phyloP scores from a whole-genome alignment of 2,797 vertebrate genomes.

The Pseudomugil gertrudae region DNA sequence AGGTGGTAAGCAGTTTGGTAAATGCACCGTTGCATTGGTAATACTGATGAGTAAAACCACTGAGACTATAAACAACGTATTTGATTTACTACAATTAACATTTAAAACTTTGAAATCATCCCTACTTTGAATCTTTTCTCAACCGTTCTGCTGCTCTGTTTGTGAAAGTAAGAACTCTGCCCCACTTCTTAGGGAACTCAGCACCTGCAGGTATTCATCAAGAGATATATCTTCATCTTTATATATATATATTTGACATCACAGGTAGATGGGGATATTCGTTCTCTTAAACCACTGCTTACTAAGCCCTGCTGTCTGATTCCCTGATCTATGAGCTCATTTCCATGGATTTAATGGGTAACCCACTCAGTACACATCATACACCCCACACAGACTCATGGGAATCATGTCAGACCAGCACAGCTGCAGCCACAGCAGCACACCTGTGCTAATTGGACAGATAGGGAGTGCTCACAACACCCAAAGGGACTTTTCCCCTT shows the following conservation, averaged over 20 bases:
- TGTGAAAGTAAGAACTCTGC: neutral
- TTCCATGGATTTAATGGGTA: conserved; percentile 16
- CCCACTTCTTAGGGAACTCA: neutral
- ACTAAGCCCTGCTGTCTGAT: conserved; percentile 33
- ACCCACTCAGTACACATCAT: conserved; percentile 10
- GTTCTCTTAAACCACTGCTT: conserved; percentile 11
- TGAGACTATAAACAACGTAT: neutral
- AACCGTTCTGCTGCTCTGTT: neutral
- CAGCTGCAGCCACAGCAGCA: conserved; percentile 36
- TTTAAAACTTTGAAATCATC: neutral
- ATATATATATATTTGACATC: conserved; percentile 4
- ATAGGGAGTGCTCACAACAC: conserved; percentile 29
- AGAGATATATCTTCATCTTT: neutral
- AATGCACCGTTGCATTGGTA: too few relatives aligned
- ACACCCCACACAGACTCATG: conserved; percentile 13
- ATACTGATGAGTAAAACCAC: too few relatives aligned
- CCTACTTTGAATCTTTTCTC: neutral
- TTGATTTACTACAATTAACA: neutral
- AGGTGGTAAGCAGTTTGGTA: too few relatives aligned
- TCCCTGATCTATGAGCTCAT: conserved; percentile 28
- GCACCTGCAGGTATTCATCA: conserved; percentile 2
- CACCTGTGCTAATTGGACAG: conserved; percentile 54
- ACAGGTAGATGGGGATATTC: conserved; percentile 8
- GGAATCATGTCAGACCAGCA: conserved; percentile 20
- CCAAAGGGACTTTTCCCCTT: conserved; percentile 38